phyloP scores from a whole-genome alignment of 2,888 invertebrate genomes.

The Nasonovia ribisnigri region DNA sequence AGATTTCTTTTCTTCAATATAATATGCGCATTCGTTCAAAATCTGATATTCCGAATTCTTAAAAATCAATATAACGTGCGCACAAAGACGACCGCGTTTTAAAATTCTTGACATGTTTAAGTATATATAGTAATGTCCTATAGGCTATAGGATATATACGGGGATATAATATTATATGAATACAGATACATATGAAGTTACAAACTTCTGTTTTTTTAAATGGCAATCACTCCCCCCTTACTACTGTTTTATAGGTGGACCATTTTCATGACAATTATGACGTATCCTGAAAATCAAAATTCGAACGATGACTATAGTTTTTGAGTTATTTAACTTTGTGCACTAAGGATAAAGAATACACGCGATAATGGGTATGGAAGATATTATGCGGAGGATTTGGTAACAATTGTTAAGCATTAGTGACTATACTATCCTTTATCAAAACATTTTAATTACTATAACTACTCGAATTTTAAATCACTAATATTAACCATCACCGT shows the following conservation, averaged over 20 bases:
- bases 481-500: accelerated
- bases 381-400: not conserved
- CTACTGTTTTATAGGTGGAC: not conserved
- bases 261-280: not conserved
- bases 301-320: not conserved
- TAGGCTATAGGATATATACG: too few relatives aligned
- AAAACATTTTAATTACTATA: too few relatives aligned
- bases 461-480: not conserved
- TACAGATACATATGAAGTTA: not conserved
- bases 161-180: too few relatives aligned
- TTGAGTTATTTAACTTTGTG: not conserved
- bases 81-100: not conserved
- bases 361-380: not conserved
- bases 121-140: too few relatives aligned
- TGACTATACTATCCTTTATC: too few relatives aligned
- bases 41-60: not conserved
- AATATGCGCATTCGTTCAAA: not conserved
- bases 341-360: not conserved
- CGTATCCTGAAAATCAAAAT: not conserved
- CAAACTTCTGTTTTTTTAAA: not conserved
- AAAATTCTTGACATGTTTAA: not conserved
- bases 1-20: not conserved
- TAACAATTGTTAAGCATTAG: too few relatives aligned
- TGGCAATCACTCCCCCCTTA: too few relatives aligned
- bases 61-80: not conserved